Evolutionary conservation across 2,888 invertebrate genomes (phyloP), one percentile per base, ranked within the genome.

Genomic region (Orchesella flavescens): DNA sequence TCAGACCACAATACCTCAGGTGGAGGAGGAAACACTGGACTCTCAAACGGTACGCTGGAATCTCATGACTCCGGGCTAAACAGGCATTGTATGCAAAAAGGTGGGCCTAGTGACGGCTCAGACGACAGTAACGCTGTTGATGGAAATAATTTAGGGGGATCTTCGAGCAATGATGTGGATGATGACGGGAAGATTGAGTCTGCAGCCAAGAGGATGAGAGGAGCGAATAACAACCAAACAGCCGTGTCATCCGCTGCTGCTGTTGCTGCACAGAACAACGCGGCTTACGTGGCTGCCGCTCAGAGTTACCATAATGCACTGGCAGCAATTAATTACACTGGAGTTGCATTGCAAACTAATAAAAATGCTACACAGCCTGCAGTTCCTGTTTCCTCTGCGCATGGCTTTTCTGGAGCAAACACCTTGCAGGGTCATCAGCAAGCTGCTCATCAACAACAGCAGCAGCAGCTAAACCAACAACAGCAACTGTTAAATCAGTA

Each of bases 311-410:
- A 87, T 85, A 92, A 91, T 88, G 92, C 92, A 19, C 90, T 93
- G 55, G 92, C 93, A 83, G 93, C 93, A 1, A 90, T 93, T 44
- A 93, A 92, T 89, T 94, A 94, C 89, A 93, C 94, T 12, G 94
- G 94, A 44, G 93, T 94, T 69, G 92, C 94, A 1, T 90, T 94
- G 66, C 94, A 94, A 89, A 86, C 87, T 75, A 87, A 87, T 84
- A 87, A 87, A 66, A 86, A 86, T 77, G 83, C 86, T 68, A 34
- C 73, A 44, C 81, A 84, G 46, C 53, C 80, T 75, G 53, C 68
- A 15, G 55, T 55, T 55, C 72, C 72, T 23, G 71, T 72, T 57
- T 79, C 71, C 63, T 61, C 61, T 53, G 55, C 57, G 46, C 55
- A 73, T 17, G 43, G 66, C 23, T 61, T 23, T n/a, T 12, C 83